Evolutionary conservation across 2,113 vertebrate genomes (phyloP), one percentile per base, ranked within the genome.

Genomic region (Cyanoramphus novaezelandiae): DNA sequence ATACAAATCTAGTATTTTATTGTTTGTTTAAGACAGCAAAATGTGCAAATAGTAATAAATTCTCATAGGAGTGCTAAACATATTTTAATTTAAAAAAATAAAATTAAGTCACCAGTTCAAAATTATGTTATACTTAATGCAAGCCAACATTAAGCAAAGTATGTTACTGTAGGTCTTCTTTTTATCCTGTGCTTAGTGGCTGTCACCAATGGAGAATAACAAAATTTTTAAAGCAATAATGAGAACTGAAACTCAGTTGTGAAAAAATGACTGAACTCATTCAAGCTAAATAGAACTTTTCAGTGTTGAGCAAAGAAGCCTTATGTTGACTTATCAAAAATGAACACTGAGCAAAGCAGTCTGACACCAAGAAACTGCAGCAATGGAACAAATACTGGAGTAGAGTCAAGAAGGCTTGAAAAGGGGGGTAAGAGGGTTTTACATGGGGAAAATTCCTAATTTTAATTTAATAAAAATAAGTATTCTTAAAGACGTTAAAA

Each of bases 161-260:
- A 29, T 17, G 21, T 80, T 67, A 68, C 31, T 35, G 28, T 23
- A 77, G 35, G 18, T 57, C 29, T 77, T 59, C 21, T 52, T 50
- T 63, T 81, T 43, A 39, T 46, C 17, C 57, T 81, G 57, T 49
- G 50, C 25, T 93, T 69, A 90, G 11, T 59, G 11, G 52, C 46
- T 64, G 4, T 27, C 63, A 55, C 31, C 55, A 65, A 14, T 43
- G 41, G 39, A 85, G 39, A 46, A 43, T 46, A 44, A 50, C 46
- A 76, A 53, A 70, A 65, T 50, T 88, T 80, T 86, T 88, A 60
- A 57, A 97, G 94, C 94, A 97, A 97, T 97, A 97, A 93, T 65
- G 90, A 55, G 60, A 88, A 47, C 79, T 93, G 35, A 90, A 83
- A 88, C 55, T 94, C 63, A 92, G 9, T 81, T 86, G 37, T 63